These are phyloP conservation scores for Alethe diademata DNA, from an alignment of 2,113 vertebrate genomes.

Conservation along the genomic window DNA sequence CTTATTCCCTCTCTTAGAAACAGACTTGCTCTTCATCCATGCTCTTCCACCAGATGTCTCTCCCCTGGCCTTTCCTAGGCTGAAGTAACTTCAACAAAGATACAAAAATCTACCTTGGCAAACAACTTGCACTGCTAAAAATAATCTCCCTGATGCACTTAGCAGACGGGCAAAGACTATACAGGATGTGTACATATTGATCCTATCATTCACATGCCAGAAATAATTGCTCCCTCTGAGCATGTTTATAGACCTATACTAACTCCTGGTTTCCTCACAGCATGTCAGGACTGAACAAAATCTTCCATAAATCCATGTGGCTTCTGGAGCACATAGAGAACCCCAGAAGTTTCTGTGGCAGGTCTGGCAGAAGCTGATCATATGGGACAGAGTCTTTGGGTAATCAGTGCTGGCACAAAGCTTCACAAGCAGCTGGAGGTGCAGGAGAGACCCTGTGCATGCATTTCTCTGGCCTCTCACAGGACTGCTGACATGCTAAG, in stretches of 20 bases:
- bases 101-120: constrained; percentile 13
- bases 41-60: not conserved
- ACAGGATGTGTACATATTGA: constrained; percentile 10
- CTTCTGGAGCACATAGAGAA: not conserved
- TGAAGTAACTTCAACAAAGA: not conserved
- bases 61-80: not conserved
- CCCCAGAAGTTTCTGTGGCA: not conserved
- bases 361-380: not conserved
- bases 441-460: not conserved
- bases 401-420: not conserved
- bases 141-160: not conserved
- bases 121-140: constrained; percentile 22
- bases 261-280: constrained; percentile 2
- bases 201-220: constrained; percentile 44
- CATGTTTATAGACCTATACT: constrained; percentile 30
- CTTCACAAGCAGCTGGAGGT: not conserved
- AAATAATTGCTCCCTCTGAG: constrained; percentile 50
- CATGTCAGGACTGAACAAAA: not conserved
- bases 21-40: not conserved
- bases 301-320: not conserved
- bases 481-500: not conserved
- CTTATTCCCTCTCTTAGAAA: not conserved
- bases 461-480: not conserved
- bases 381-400: not conserved
- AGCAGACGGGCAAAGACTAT: not conserved